Evolutionary conservation across 1,140 invertebrate genomes (phyloP).

Genomic region (Monomorium pharaonis): DNA sequence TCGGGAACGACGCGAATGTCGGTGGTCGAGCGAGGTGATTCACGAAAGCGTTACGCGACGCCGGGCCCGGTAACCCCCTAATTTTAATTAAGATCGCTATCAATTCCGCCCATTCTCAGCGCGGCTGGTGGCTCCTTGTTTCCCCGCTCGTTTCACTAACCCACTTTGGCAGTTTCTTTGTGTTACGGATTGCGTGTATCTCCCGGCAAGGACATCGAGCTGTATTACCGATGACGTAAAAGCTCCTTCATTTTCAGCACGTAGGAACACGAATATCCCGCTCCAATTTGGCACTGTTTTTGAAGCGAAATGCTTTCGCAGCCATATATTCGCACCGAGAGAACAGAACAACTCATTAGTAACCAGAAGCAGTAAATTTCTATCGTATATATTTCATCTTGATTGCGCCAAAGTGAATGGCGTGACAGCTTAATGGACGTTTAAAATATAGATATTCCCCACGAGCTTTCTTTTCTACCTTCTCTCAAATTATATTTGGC

Average conservation of each 20-base stretch:
- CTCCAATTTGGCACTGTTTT: neutral
- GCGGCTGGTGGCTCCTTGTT: slow-evolving; percentile 8
- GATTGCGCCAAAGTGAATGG: neutral
- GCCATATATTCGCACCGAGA: too few species aligned
- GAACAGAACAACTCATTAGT: neutral
- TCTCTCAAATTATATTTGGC: neutral
- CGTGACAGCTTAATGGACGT: neutral
- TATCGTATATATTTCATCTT: neutral
- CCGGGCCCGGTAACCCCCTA: slow-evolving; percentile 47
- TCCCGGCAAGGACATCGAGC: slow-evolving; percentile 6
- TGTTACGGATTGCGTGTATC: slow-evolving; percentile 31
- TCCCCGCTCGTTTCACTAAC: slow-evolving; percentile 41
- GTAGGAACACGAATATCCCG: neutral
- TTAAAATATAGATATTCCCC: neutral
- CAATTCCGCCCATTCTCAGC: slow-evolving; percentile 45
- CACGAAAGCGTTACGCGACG: slow-evolving; percentile 64
- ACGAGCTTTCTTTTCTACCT: neutral
- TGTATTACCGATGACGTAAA: slow-evolving; percentile 26
- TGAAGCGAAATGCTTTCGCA: neutral
- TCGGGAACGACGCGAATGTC: slow-evolving; percentile 44
- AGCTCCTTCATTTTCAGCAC: slow-evolving; percentile 11
- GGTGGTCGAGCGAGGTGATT: slow-evolving; percentile 53
- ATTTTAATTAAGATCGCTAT: slow-evolving; percentile 72
- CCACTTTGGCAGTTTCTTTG: slow-evolving; percentile 45
- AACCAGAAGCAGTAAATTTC: neutral